These are phyloP conservation scores for Lytechinus variegatus DNA, from an alignment of 35 echinoderm and acorn worm genomes.

Conservation along the genomic window DNA sequence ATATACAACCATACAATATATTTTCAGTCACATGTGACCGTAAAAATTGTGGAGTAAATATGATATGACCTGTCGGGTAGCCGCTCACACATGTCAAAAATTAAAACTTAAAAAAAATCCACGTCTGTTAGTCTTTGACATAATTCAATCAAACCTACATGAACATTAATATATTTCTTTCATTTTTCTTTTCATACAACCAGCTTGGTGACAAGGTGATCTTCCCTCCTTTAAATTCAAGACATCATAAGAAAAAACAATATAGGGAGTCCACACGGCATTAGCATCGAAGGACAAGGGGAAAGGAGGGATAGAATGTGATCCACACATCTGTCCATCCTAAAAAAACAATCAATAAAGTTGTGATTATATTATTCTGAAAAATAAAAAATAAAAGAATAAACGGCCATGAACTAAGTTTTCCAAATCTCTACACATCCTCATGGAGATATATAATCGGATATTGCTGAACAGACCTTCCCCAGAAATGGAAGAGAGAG, in stretches of 20 bases:
- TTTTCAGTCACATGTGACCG: no score
- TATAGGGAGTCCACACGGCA: background rate
- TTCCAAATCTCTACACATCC: background rate
- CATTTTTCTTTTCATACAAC: no score
- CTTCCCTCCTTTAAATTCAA: background rate
- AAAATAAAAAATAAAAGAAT: background rate
- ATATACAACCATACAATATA: no score
- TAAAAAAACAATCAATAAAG: background rate
- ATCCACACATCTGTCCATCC: background rate
- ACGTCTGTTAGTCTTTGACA: no score
- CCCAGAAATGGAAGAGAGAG: no score
- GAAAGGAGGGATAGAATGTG: background rate
- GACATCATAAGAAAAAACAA: background rate
- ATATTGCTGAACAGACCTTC: background rate
- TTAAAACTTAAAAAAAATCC: no score
- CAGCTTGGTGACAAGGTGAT: no score
- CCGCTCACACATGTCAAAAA: no score
- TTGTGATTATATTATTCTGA: background rate
- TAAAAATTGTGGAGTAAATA: no score
- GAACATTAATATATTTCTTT: no score
- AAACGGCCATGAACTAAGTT: background rate
- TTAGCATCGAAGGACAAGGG: background rate
- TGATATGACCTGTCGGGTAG: no score
- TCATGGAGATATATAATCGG: background rate
- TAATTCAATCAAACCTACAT: no score